Evolutionary conservation across 2,797 vertebrate genomes (phyloP).

Genomic region (Chelon labrosus): DNA sequence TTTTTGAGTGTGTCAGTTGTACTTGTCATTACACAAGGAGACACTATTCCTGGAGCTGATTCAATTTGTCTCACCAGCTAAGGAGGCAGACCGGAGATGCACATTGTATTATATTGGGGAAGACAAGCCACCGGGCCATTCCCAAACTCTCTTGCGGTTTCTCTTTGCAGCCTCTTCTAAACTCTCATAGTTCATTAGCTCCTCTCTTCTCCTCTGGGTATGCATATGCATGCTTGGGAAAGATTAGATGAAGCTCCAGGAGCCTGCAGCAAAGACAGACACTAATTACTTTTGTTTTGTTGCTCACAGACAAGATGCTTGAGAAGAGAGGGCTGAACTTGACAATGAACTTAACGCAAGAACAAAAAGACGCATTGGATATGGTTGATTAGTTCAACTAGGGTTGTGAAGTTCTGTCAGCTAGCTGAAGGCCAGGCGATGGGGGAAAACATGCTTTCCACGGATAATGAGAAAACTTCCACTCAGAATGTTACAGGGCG

Average conservation of each 20-base stretch:
- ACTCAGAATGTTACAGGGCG: not conserved
- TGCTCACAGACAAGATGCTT: conserved; percentile 53
- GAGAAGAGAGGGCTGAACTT: conserved; percentile 44
- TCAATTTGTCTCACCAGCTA: conserved; percentile 71
- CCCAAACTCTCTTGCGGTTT: conserved; percentile 43
- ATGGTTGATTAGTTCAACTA: conserved; percentile 64
- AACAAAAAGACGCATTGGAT: conserved; percentile 40
- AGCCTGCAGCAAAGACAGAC: conserved; percentile 53
- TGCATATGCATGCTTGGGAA: conserved; percentile 33
- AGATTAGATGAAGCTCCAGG: conserved; percentile 60
- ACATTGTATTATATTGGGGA: conserved; percentile 38
- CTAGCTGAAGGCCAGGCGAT: conserved; percentile 29
- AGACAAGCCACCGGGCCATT: conserved; percentile 57
- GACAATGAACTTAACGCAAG: conserved; percentile 51
- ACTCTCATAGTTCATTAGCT: conserved; percentile 61
- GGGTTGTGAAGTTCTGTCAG: conserved; percentile 55
- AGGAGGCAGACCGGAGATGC: conserved; percentile 51
- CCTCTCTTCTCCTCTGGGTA: conserved; percentile 51
- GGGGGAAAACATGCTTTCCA: conserved; percentile 35
- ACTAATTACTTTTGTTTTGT: conserved; percentile 74
- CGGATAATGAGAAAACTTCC: conserved; percentile 55
- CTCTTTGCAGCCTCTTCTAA: conserved; percentile 50
- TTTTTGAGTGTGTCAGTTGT: conserved; percentile 46
- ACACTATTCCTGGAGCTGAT: conserved; percentile 52
- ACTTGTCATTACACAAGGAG: conserved; percentile 63